A percentile compares a stretch with the other conserved stretches of the same genome.
These are phyloP conservation scores for Lucinisca nassula DNA, from an alignment of 2,888 invertebrate species.

Conservation along the genomic window DNA sequence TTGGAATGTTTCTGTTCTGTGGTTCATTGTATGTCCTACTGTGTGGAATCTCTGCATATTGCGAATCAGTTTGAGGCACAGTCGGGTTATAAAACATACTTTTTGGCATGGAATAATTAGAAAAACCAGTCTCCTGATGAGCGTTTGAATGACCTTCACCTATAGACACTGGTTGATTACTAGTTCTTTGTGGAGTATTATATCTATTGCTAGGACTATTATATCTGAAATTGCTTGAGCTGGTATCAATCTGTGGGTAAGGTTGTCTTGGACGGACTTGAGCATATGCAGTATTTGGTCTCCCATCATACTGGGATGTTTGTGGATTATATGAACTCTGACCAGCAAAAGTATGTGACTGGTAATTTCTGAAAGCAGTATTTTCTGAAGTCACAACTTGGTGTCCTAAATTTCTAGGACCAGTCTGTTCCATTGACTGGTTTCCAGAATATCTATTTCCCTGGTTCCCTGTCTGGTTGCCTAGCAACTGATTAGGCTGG, in stretches of 20 bases:
- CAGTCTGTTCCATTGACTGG: background rate
- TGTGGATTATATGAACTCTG: background rate
- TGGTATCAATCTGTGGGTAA: background rate
- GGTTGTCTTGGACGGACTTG: background rate
- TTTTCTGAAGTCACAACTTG: slow-evolving; percentile 1
- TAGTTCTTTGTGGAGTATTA: background rate
- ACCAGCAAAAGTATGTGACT: background rate
- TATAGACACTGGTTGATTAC: background rate
- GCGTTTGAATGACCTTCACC: background rate
- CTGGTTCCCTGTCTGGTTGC: slow-evolving; percentile 13
- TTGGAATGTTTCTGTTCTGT: background rate
- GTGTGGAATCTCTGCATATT: background rate
- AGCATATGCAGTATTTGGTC: background rate
- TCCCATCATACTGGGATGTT: background rate
- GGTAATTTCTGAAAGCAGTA: slow-evolving; percentile 3
- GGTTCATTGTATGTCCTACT: background rate
- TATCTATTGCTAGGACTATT: slow-evolving; percentile 1
- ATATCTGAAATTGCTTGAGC: background rate
- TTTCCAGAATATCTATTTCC: background rate
- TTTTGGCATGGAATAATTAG: background rate
- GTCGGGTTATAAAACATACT: slow-evolving; percentile 1
- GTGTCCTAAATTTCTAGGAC: background rate
- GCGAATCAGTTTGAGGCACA: background rate
- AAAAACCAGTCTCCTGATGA: background rate
- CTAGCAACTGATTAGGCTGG: slow-evolving; percentile 29